Evolutionary conservation across 2,888 invertebrate genomes (phyloP), one percentile per base, ranked within the genome.

Genomic region (Branchipolynoe longqiensis): DNA sequence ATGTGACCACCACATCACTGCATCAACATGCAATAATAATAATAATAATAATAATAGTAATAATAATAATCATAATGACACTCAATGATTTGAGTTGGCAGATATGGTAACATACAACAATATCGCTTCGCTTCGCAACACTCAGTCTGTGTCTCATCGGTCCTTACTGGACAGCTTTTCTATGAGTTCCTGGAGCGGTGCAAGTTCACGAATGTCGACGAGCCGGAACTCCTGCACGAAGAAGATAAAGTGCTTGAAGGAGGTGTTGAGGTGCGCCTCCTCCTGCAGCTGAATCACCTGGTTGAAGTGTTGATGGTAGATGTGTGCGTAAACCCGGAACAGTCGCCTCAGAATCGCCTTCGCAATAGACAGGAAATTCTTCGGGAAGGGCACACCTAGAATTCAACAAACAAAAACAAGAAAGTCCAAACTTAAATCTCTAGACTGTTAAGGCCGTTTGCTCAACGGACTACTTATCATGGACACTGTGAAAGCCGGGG

Each of bases 241-340:
- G 95, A 98, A 99, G 93, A 99, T 99, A 94, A 99, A 99, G 95
- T 99, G 99, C 94, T 99, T 99, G 95, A 99, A 99, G 90, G 98
- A 98, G 87, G 99, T 99, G 95, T 99, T 99, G 91, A 99, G 96
- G 94, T 99, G 99, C 84, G 99, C 99, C 94, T 99, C 99, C 94
- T 99, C 99, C 84, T 93, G 91, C 86, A 99, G 95, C 94, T 98
- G 97, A 85, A 99, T 98, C 88, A 99, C 98, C 95, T 99, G 97
- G 85, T 97, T 96, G 94, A 99, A 99, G 95, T 99, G 99, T 94
- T 99, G 98, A 95, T 99, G 99, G 95, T 99, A 99, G 93, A 99
- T 98, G 95, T 99, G 99, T 83, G 99, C 99, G 94, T 99, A 99
- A 87, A 99, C 99, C 92, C 99, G 96, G 95, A 99, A 99, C 93